Base-by-base conservation (phyloP, 2,797 vertebrate genomes). In the Brachyrhaphis roseni region DNA sequence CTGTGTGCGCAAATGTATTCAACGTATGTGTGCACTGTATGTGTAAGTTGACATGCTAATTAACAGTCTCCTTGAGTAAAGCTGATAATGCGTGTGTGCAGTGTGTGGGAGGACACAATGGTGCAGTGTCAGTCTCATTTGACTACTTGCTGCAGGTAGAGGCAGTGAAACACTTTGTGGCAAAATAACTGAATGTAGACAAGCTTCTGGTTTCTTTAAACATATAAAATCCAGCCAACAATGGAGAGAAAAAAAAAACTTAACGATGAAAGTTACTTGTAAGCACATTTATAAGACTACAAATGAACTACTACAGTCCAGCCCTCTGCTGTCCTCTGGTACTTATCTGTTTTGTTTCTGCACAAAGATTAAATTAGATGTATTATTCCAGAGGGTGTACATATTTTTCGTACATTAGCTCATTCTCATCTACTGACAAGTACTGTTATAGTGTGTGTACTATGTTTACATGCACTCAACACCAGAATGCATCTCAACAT, bases 31-130 rank as follows among this genome's bases (percentile, higher is more conserved):
- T 68, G 64, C 8, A 28, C 31, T 76, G 47, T 74, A 75, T 62
- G 53, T 89, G 87, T 74, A 86, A 82, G 90, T 84, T 89, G 78
- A 46, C 87, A 57, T 55, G 86, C 91, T 95, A 96, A 96, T 96
- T 96, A 96, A 96, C 84, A 89, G 93, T 94, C 94, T 95, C 89
- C 91, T 94, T 93, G 91, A 87, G 87, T 76, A 84, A 91, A 84
- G n/a, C 47, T 78, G 72, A 83, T 77, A 72, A 68, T 26, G 47
- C 66, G 31, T 75, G 20, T 81, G 78, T 84, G 75, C 62, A 20
- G 26, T 66, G 57, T 83, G 76, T 77, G 53, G 46, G 34, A n/a
- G 45, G 77, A 78, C 26, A 76, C 55, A 36, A 76, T 71, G 39
- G 12, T 71, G 68, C 68, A 71, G 68, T 71, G 13, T 45, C 81